Evolutionary conservation across 2,113 vertebrate genomes (phyloP), one percentile per base, ranked within the genome.

Genomic region (Platichthys stellatus): DNA sequence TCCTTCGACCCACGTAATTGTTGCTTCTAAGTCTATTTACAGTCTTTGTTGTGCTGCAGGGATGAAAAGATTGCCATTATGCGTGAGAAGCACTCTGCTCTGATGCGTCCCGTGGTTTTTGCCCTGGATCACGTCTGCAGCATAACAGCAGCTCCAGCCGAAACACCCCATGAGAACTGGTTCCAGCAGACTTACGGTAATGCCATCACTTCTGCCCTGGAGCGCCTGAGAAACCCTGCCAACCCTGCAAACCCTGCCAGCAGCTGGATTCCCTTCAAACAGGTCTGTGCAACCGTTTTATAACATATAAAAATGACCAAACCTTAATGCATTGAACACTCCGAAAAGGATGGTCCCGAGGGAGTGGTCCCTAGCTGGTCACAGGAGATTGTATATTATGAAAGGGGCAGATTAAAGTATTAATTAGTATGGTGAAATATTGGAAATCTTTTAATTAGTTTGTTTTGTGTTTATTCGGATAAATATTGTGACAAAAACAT

Each of bases 51-150:
- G 6, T 67, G 2, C 23, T 28, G 38, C 85, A 99, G 98, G 86
- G 98, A 99, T 78, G 98, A 99, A 85, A 99, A 99, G 81, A 94
- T 97, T 6, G 98, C 98, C 5, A 99, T 99, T 47, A 99, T 99
- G 98, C 93, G 97, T 12, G 98, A 99, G 71, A 99, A 99, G 88
- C 97, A 99, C 82, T 99, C 97, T 0, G 98, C 98, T 53, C 88
- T 99, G 45, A 98, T 99, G 98, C 98, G 98, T 45, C 98, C 98
- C 0, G 96, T 99, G 35, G 97, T 99, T 12, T 99, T 99, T 86
- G 97, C 98, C 18, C 72, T 99, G 95, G 98, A 99, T 56, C 98
- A 99, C 0, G 98, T 98, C 1, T 94, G 94, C 83, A 98, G 96
- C 87, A 99, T 99, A 90, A 99, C 98, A 0, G 95, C 96, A 0